Base-by-base conservation (phyloP, 1,140 invertebrate species). In the Caenorhabditis inopinata region DNA sequence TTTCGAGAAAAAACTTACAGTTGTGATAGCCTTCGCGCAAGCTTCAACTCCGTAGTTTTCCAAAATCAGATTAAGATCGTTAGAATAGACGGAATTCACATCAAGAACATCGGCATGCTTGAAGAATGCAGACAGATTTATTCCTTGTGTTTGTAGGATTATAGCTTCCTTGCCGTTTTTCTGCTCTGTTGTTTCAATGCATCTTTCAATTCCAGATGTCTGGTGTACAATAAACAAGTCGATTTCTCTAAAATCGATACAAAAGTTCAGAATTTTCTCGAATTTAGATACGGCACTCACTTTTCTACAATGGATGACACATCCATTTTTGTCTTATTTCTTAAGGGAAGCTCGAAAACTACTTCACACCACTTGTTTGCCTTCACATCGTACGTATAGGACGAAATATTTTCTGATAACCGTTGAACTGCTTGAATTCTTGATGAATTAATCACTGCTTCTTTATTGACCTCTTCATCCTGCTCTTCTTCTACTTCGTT, bases 31-130 rank as follows among this genome's bases (percentile, higher is more conserved):
- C 89, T 92, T 93, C 51, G 92, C 92, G 0, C 96, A 96, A 11
- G 97, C 96, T 91, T 99, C 97, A 82, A 99, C 96, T 12, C 97
- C 97, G 89, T 97, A 99, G 6, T 78, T 82, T 11, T 85, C 80
- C 4, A 85, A 78, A 83, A 99, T 93, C 7, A 92, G 92, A 86
- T 97, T 94, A 78, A 99, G 94, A 87, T 98, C 95, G 87, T 99
- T 99, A 11, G 93, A 94, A 88, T 97, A 96, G 0, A 98, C 88
- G 80, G 91, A 92, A 86, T 94, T 93, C 5, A 98, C 88, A 88
- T 97, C 93, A n/a, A 98, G 88, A 16, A 95, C 87, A 68, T 94
- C 89, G 76, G 92, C 90, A 87, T 94, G 93, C 84, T 93, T 93
- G 85, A 93, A 94, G 92, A 98, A 93, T 91, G 94, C 93, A 91